Base-by-base conservation (phyloP, 2,888 invertebrate species). In the Meteorus colon region DNA sequence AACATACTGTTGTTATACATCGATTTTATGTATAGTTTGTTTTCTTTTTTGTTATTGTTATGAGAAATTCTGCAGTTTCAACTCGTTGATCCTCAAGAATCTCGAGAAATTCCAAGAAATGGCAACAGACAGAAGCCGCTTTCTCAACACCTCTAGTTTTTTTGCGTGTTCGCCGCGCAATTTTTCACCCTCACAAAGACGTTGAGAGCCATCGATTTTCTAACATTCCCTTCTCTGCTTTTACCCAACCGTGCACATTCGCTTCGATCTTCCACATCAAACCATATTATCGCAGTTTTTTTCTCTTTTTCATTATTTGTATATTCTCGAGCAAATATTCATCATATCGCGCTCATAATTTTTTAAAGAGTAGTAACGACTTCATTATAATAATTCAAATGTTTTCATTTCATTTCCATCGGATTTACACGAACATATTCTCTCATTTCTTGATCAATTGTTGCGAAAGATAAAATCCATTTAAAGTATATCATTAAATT, bases 141-240 rank as follows among this genome's bases (percentile, higher is more conserved):
- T 51, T 72, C 24, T 45, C 71, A 45, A 41, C 63, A 72, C 34
- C 34, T 62, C 29, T 27, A 5, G 29, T 63, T 19, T 48, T 24
- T 31, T 19, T 29, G 3, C 4, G 1, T 6, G 19, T 24, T 19
- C n/a, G 2, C 27, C 72, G 48, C 19, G 12, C 31, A 29, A 16
- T 31, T 63, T 48, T 65, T 48, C 60, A 55, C 68, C 67, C 55
- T 63, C 29, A 67, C 71, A 41, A 73, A 63, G 71, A 76, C 55
- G 69, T 76, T 76, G 65, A 66, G 63, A 72, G 76, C 63, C 69
- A 76, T 65, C 74, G 55, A n/a, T 66, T 73, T 73, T 70, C 69
- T 55, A 24, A 19, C 70, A 51, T 37, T 51, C 51, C 59, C 31
- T 70, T 34, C 29, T 55, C 45, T 62, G 34, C 62, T 66, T 68